Evolutionary conservation across 2,888 invertebrate species (phyloP).

Genomic region (Nomada ruficornis): DNA sequence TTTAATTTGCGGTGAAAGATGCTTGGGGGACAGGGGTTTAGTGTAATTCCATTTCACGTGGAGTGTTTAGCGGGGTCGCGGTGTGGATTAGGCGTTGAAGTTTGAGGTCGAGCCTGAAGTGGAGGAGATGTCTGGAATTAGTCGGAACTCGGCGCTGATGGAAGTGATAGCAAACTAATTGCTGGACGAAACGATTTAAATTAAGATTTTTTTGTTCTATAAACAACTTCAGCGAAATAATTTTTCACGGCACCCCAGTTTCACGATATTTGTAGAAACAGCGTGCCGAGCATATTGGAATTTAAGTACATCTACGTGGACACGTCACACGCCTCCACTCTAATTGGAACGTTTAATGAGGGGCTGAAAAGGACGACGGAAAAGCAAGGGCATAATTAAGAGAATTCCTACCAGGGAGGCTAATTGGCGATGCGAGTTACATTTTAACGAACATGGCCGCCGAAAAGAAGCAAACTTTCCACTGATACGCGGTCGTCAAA

Average conservation of each 20-base stretch:
- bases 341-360: slow-evolving; percentile 52
- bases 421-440: slow-evolving; percentile 46
- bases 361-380: slow-evolving; percentile 26
- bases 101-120: slow-evolving; percentile 17
- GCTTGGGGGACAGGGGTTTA: not conserved
- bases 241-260: not conserved
- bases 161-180: not conserved
- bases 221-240: not conserved
- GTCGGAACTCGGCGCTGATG: not conserved
- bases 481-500: slow-evolving; percentile 2
- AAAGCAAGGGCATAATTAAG: slow-evolving; percentile 50
- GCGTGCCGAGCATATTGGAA: not conserved
- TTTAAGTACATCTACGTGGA: not conserved
- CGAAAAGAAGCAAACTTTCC: slow-evolving; percentile 17
- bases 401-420: slow-evolving; percentile 38
- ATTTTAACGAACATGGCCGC: slow-evolving; percentile 45
- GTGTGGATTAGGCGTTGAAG: slow-evolving; percentile 4
- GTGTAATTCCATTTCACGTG: slow-evolving; percentile 5
- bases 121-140: slow-evolving; percentile 1
- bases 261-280: slow-evolving; percentile 1
- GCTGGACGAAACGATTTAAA: not conserved
- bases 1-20: not conserved
- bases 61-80: not conserved
- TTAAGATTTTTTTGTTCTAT: not conserved
- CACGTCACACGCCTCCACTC: slow-evolving; percentile 1